phyloP scores from a whole-genome alignment of 1,140 invertebrate genomes.

The Aricia agestis region DNA sequence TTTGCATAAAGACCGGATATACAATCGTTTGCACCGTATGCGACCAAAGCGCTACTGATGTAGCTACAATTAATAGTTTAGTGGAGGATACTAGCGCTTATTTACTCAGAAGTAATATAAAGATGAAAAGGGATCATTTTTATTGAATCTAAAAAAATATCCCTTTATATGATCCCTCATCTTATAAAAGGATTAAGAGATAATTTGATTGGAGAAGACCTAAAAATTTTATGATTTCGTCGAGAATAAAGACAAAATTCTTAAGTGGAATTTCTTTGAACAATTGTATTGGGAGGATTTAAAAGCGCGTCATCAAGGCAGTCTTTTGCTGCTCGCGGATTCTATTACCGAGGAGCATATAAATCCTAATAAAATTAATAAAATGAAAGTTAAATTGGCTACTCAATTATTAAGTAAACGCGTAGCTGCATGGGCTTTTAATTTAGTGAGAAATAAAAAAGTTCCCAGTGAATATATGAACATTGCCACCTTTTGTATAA shows the following conservation, averaged over 20 bases:
- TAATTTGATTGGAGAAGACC: conserved; percentile 35
- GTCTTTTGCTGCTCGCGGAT: conserved; percentile 17
- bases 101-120: conserved; percentile 20
- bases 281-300: conserved; percentile 24
- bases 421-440: conserved; percentile 16
- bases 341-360: conserved; percentile 39
- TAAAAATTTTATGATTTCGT: conserved; percentile 22
- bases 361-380: conserved; percentile 25
- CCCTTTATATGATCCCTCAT: conserved; percentile 34
- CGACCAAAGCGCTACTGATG: conserved; percentile 35
- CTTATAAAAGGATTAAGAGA: conserved; percentile 36
- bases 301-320: conserved; percentile 23
- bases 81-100: conserved; percentile 25
- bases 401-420: conserved; percentile 25
- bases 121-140: conserved; percentile 26
- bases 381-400: conserved; percentile 36
- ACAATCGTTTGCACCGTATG: conserved; percentile 26
- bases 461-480: conserved; percentile 23
- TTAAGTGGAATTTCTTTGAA: conserved; percentile 32
- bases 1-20: neutral
- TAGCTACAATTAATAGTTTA: conserved; percentile 30
- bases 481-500: conserved; percentile 23
- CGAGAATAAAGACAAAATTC: conserved; percentile 26
- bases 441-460: conserved; percentile 19
- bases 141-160: conserved; percentile 20